phyloP scores from a whole-genome alignment of 2,113 vertebrate genomes.

The Oryzias celebensis region DNA sequence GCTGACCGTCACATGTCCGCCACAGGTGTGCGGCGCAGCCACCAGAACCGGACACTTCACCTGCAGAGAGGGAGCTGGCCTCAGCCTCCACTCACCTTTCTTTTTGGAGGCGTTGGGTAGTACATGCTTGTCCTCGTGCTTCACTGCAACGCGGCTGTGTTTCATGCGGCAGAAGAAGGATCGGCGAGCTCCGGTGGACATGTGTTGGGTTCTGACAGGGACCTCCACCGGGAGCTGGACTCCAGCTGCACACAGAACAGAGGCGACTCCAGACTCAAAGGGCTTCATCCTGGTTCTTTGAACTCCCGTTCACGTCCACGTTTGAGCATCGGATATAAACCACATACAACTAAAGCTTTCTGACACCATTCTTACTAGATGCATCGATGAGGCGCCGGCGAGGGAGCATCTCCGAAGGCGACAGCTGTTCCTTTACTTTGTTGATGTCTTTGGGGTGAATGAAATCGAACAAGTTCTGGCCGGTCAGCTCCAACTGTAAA shows the following conservation, averaged over 20 bases:
- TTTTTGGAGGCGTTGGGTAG: conserved; percentile 74
- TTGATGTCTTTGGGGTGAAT: conserved; percentile 88
- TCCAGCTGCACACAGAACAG: conserved; percentile 64
- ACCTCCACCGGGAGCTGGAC: conserved; percentile 79
- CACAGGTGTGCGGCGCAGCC: neutral
- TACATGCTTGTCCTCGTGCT: conserved; percentile 72
- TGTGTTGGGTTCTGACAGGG: conserved; percentile 54
- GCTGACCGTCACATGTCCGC: neutral
- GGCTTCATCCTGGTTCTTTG: neutral
- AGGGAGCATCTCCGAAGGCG: conserved; percentile 75
- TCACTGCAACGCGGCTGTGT: conserved; percentile 69
- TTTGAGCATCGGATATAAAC: neutral
- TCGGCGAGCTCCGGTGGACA: conserved; percentile 80
- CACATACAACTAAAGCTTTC: neutral
- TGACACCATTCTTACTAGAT: conserved; percentile 75
- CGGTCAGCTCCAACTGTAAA: conserved; percentile 80
- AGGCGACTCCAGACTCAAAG: neutral
- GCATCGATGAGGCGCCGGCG: conserved; percentile 81
- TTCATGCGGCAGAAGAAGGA: conserved; percentile 89
- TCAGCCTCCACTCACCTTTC: conserved; percentile 73
- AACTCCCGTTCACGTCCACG: neutral
- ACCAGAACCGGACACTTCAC: neutral
- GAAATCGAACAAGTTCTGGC: conserved; percentile 86
- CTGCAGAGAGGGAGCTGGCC: too few relatives aligned
- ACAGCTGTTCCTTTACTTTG: conserved; percentile 89